These are phyloP conservation scores for Aegithalos caudatus DNA, from an alignment of 2,113 vertebrate genomes.

Conservation along the genomic window DNA sequence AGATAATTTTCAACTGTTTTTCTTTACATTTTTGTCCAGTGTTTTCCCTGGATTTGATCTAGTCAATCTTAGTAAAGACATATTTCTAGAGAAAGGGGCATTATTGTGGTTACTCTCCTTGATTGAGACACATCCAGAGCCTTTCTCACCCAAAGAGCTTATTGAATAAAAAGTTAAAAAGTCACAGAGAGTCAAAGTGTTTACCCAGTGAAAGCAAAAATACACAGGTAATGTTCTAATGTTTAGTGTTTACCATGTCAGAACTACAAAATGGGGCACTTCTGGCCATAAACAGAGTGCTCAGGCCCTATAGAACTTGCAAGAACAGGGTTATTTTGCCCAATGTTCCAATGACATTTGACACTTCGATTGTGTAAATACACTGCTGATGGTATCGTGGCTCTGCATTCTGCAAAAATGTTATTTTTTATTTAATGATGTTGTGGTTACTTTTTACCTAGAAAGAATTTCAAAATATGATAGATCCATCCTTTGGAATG, in stretches of 20 bases:
- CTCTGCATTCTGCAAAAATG: not conserved
- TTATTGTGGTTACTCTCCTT: not conserved
- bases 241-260: not conserved
- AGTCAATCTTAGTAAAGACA: not conserved
- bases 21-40: not conserved
- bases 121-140: not conserved
- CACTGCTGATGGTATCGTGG: not conserved
- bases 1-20: not conserved
- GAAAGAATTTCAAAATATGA: not conserved
- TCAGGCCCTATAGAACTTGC: not conserved
- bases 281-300: not conserved
- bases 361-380: not conserved
- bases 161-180: not conserved
- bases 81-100: not conserved
- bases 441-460: accelerated
- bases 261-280: not conserved
- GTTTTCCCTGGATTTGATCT: not conserved
- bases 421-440: not conserved
- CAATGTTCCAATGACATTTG: accelerated
- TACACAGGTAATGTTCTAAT: not conserved
- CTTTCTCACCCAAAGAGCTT: not conserved
- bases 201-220: not conserved
- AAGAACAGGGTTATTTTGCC: not conserved
- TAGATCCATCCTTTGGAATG: not conserved
- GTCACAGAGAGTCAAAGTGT: not conserved